These are phyloP conservation scores for Tapirus terrestris DNA, from an alignment of 2,113 vertebrate species.

Conservation along the genomic window DNA sequence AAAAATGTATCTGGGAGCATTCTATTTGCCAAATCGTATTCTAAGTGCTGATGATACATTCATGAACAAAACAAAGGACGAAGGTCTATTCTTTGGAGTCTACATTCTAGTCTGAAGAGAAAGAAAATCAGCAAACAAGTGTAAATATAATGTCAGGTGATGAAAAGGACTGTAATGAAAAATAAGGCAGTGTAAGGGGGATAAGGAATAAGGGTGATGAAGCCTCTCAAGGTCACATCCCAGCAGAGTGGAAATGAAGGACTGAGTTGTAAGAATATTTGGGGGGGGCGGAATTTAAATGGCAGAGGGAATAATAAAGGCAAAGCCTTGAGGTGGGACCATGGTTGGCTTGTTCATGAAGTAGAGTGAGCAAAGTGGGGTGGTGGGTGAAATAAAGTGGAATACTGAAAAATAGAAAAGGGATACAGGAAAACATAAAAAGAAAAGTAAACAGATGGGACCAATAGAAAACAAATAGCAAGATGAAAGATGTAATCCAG, in stretches of 20 bases:
- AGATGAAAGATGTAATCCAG: constrained; percentile 3
- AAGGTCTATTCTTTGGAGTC: background rate
- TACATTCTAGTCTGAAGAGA: background rate
- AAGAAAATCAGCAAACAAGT: background rate
- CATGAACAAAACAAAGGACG: background rate
- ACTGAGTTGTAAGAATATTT: background rate
- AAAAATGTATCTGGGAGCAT: background rate
- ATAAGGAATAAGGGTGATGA: background rate
- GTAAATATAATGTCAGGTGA: background rate
- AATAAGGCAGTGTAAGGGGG: background rate
- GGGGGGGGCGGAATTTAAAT: background rate
- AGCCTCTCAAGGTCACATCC: background rate
- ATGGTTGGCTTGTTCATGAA: background rate
- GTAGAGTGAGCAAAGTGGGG: background rate
- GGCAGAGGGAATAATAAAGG: background rate
- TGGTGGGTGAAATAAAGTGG: background rate
- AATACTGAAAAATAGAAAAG: background rate
- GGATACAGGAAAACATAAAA: background rate
- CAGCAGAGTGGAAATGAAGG: background rate
- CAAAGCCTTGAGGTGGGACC: background rate
- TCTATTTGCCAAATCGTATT: background rate
- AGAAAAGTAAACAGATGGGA: constrained; percentile 1
- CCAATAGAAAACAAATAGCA: constrained; percentile 5
- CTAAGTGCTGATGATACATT: background rate
- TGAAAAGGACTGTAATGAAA: background rate